These are phyloP conservation scores for Helarctos malayanus DNA, from an alignment of 2,797 vertebrate genomes.

Conservation along the genomic window DNA sequence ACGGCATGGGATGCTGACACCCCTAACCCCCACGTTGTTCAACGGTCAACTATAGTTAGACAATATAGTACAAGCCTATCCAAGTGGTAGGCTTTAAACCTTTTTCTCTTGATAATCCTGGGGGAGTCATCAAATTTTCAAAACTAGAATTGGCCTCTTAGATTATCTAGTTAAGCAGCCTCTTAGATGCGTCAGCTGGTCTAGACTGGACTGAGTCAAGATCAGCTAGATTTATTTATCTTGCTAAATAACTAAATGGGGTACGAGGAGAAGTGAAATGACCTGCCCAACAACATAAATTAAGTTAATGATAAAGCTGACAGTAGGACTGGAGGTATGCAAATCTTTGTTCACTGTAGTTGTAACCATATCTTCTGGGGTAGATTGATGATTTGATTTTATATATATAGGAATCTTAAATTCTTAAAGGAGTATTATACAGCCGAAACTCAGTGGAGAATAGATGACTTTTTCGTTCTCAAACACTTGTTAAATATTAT, in stretches of 20 bases:
- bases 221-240: background rate
- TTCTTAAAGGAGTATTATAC: background rate
- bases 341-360: background rate
- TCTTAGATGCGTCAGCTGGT: background rate
- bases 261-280: background rate
- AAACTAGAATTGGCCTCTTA: background rate
- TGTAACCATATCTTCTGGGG: background rate
- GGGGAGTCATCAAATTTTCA: background rate
- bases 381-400: background rate
- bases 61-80: background rate
- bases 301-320: background rate
- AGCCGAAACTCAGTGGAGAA: background rate
- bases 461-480: slow-evolving; percentile 2
- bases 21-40: background rate
- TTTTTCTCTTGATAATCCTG: background rate
- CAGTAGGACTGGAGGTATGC: background rate
- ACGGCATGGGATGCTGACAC: background rate
- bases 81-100: background rate
- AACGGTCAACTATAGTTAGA: background rate
- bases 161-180: background rate
- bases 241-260: background rate
- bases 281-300: background rate
- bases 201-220: background rate
- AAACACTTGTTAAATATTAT: background rate
- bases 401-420: background rate